A percentile compares a stretch with the other conserved stretches of the same genome.
These are phyloP conservation scores for Sinelater perroti DNA, from an alignment of 2,888 invertebrate species.

Conservation along the genomic window DNA sequence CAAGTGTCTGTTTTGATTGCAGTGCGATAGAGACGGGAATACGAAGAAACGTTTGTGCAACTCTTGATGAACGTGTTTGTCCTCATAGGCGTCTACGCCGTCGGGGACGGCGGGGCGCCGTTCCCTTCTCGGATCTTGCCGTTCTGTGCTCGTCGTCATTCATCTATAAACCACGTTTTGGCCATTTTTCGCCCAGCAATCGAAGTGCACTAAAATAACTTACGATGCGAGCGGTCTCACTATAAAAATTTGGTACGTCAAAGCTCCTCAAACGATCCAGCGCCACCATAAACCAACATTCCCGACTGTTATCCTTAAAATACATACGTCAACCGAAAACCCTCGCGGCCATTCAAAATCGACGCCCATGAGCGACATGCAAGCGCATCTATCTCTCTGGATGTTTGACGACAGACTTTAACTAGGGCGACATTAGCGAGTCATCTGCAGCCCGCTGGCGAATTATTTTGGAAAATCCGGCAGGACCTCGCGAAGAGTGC, in stretches of 20 bases:
- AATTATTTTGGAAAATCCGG: constrained; percentile 5
- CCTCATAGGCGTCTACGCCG: constrained; percentile 24
- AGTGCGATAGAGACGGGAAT: constrained; percentile 39
- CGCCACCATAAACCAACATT: too few relatives aligned
- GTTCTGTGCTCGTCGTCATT: too few relatives aligned
- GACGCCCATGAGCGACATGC: constrained; percentile 12
- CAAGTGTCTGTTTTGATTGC: constrained; percentile 47
- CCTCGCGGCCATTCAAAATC: too few relatives aligned
- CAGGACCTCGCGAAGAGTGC: not conserved
- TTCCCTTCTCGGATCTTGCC: too few relatives aligned
- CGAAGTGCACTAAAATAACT: too few relatives aligned
- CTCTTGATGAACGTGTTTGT: constrained; percentile 37
- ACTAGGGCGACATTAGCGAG: not conserved
- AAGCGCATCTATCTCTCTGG: constrained; percentile 35
- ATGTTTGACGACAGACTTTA: not conserved
- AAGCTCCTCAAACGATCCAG: too few relatives aligned
- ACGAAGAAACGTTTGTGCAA: constrained; percentile 38
- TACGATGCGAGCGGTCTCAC: too few relatives aligned
- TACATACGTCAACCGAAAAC: too few relatives aligned
- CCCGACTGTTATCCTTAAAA: too few relatives aligned
- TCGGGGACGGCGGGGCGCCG: not conserved
- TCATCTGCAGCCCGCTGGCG: not conserved
- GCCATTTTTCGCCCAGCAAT: too few relatives aligned
- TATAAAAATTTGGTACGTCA: too few relatives aligned
- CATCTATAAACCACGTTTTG: too few relatives aligned